A percentile compares a stretch with the other conserved stretches of the same genome.
Evolutionary conservation across 2,888 invertebrate species (phyloP).

Genomic region (Cantharis nigra): DNA sequence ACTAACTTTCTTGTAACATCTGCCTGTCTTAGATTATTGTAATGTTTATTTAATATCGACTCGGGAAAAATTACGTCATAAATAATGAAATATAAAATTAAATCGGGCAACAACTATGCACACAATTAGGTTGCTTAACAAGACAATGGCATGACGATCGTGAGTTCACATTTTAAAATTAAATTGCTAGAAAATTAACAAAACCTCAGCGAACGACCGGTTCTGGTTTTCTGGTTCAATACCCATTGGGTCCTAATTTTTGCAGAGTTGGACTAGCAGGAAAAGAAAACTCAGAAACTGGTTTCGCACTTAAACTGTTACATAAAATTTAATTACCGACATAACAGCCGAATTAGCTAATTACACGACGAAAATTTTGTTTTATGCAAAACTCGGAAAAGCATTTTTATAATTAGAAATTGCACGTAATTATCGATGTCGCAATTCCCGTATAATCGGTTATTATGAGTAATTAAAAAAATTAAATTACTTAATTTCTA

Average conservation of each 20-base stretch:
- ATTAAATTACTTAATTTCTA: not conserved
- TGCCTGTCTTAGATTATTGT: not conserved
- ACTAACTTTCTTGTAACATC: not conserved
- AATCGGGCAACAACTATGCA: not conserved
- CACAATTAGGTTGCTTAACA: not conserved
- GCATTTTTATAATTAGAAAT: not conserved
- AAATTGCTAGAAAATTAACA: not conserved
- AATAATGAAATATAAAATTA: not conserved
- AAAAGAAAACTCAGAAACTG: not conserved
- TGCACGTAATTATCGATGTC: not conserved
- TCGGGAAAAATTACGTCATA: not conserved
- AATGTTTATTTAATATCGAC: not conserved
- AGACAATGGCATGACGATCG: not conserved
- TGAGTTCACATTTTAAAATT: not conserved
- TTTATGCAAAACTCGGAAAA: not conserved
- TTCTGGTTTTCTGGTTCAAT: not conserved
- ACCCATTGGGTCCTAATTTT: not conserved
- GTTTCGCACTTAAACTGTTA: not conserved
- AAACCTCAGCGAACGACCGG: not conserved
- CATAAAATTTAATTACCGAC: not conserved
- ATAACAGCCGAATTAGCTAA: not conserved
- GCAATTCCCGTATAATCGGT: not conserved
- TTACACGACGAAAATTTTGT: not conserved
- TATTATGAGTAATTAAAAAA: not conserved
- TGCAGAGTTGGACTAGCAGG: not conserved